Percentiles rank a stretch among this genome's conserved stretches.
Conservation (phyloP, 2,888 invertebrate species). For the Taenaris catops region DNA sequence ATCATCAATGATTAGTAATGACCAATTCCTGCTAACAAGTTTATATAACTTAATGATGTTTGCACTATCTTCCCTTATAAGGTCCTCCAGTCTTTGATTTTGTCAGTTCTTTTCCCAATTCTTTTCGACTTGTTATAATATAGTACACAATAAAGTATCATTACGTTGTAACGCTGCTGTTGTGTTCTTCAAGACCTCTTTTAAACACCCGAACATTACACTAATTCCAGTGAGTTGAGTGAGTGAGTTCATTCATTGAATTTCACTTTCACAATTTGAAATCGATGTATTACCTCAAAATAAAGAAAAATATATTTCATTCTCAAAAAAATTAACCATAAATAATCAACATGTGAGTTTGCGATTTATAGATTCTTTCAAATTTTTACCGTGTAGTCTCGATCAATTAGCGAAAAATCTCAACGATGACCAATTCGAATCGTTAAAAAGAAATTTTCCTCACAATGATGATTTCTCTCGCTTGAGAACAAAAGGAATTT, state of each 20-base stretch:
- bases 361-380: slow-evolving; percentile 1
- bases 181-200: no score
- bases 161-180: no score
- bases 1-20: no score
- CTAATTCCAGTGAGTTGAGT: no score
- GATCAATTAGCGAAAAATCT: not conserved
- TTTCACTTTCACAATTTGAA: slow-evolving; percentile 14
- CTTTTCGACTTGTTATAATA: no score
- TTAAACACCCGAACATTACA: no score
- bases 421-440: not conserved
- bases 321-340: not conserved
- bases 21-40: no score
- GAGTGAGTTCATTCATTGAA: slow-evolving; percentile 21
- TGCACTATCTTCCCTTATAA: no score
- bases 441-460: not conserved
- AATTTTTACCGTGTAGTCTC: not conserved
- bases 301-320: not conserved
- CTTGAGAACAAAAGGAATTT: slow-evolving; percentile 14
- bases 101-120: no score
- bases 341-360: not conserved
- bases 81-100: no score
- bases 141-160: no score
- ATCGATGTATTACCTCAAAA: slow-evolving; percentile 8
- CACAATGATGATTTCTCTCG: not conserved
- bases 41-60: no score